These are phyloP conservation scores for Amphipoea oculea DNA, from an alignment of 2,888 invertebrate genomes.

Conservation along the genomic window DNA sequence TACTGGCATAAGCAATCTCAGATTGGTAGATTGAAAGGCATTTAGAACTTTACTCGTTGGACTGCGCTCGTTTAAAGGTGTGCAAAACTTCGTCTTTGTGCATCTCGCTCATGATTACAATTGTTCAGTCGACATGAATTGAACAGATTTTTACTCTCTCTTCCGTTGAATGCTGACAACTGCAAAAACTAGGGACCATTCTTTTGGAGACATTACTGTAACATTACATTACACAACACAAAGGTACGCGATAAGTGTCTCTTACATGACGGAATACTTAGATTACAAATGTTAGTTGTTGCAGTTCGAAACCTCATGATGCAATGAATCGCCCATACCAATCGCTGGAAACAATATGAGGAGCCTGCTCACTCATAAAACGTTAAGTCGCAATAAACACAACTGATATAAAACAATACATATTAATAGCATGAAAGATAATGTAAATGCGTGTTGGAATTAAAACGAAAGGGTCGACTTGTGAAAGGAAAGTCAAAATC, in stretches of 20 bases:
- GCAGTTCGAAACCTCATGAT: conserved; percentile 54
- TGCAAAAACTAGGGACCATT: conserved; percentile 32
- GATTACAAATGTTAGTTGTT: conserved; percentile 61
- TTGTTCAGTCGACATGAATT: conserved; percentile 20
- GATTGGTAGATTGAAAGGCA: conserved; percentile 18
- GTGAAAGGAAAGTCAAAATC: conserved; percentile 35
- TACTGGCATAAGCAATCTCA: conserved; percentile 2
- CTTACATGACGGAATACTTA: conserved; percentile 63
- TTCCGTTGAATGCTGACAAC: conserved; percentile 14
- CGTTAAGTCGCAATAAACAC: conserved; percentile 46
- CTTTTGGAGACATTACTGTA: conserved; percentile 34
- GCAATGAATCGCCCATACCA: conserved; percentile 55
- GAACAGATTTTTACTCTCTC: conserved; percentile 6
- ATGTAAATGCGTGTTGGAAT: conserved; percentile 49
- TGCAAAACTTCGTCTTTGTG: not conserved
- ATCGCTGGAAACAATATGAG: conserved; percentile 35
- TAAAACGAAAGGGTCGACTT: conserved; percentile 38
- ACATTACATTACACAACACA: conserved; percentile 47
- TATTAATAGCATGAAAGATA: conserved; percentile 52
- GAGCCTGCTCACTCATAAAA: conserved; percentile 38
- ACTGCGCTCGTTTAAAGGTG: conserved; percentile 21
- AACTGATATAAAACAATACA: conserved; percentile 46
- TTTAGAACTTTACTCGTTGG: conserved; percentile 12
- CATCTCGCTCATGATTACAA: conserved; percentile 12
- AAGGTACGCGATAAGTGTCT: conserved; percentile 51